Evolutionary conservation across 2,113 vertebrate species (phyloP).

Genomic region (Prochilodus magdalenae): DNA sequence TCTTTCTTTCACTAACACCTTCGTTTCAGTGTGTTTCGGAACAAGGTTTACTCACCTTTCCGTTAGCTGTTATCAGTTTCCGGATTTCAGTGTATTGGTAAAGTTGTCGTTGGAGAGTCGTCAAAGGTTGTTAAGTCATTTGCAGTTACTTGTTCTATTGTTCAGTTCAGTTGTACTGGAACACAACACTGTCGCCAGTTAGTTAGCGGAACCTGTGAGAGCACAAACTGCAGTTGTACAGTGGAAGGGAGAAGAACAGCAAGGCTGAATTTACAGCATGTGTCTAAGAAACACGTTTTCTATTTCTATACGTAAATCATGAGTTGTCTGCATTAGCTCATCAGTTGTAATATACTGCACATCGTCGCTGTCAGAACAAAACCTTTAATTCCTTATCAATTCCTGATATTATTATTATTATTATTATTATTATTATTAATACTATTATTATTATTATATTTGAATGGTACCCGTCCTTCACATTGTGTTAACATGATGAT

Average conservation of each 20-base stretch:
- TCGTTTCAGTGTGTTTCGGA: background rate
- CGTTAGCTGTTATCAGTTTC: slow-evolving; percentile 13
- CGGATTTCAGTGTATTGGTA: background rate
- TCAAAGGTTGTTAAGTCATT: slow-evolving; percentile 22
- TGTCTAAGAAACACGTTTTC: too few relatives aligned
- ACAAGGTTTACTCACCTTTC: slow-evolving; percentile 6
- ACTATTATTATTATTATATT: too few relatives aligned
- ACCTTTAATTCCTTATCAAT: too few relatives aligned
- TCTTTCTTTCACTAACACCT: background rate
- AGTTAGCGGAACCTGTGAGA: background rate
- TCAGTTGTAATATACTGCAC: too few relatives aligned
- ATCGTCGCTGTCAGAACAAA: too few relatives aligned
- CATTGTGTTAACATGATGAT: too few relatives aligned
- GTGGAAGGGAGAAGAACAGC: background rate
- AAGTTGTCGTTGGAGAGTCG: slow-evolving; percentile 4
- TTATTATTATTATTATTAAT: too few relatives aligned
- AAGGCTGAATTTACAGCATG: background rate
- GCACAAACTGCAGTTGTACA: slow-evolving; percentile 6
- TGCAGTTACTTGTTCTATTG: background rate
- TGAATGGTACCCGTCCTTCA: too few relatives aligned
- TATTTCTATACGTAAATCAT: too few relatives aligned
- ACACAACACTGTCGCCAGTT: background rate
- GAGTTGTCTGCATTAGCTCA: too few relatives aligned
- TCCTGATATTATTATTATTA: too few relatives aligned
- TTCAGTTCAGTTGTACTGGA: background rate